Base-by-base conservation (phyloP, 2,888 invertebrate genomes). In the Parapristionchus giblindavisi region DNA sequence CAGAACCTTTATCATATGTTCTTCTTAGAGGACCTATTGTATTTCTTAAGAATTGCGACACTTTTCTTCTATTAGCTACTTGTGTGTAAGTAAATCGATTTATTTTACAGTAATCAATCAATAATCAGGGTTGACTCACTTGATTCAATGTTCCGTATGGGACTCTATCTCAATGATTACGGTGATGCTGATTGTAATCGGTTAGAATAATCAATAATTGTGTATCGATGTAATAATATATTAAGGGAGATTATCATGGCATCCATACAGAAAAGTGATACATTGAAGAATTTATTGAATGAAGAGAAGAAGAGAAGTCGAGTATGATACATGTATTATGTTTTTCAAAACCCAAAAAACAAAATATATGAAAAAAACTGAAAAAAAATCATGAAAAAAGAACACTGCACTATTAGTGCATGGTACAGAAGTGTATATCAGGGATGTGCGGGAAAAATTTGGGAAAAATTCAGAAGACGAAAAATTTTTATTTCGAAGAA, bases 151-250 rank as follows among this genome's bases (percentile, higher is more conserved):
- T 94, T 96, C 77, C 93, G 93, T 60, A 94, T 95, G 0, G 97
- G 97, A 0, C 91, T 98, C 0, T 98, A 94, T 88, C 95, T 98
- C 88, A 97, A 97, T 88, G 97, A 98, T 90, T 91, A 98, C 66
- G 96, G 96, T n/a, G 95, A 97, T 94, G 96, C 98, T 87, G 98
- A 98, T 88, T 98, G 96, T 83, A 97, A 96, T 48, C 63, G 74
- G 74, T 74, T 29, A 24, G 65, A 8, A n/a, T n/a, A 11, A n/a
- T 32, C 1, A 43, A 34, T 21, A 43, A 43, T 8, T 43, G 43
- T 14, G 27, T 40, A 24, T 38, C 11, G 63, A 40, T 40, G 24
- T 11, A 14, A 40, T 27, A 2, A 3, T 21, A 40, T 11, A 27
- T 48, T 56, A 91, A 92, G 96, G 58, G 85, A 84, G 89, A 96